Conservation (phyloP, 1,140 invertebrate genomes). For the Trichogramma pretiosum region DNA sequence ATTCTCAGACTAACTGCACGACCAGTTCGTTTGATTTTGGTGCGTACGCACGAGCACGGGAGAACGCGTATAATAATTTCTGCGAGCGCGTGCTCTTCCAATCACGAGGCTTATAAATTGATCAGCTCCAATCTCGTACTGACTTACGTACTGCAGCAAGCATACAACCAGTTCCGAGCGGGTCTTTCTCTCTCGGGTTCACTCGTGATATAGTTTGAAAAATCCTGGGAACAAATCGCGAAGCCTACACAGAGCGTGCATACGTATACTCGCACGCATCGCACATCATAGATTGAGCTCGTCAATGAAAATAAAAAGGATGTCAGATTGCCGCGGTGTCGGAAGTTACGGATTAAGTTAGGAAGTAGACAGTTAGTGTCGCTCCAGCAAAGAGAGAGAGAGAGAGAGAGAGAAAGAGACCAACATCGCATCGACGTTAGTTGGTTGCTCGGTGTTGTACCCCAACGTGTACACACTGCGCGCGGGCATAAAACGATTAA, state of each 20-base stretch:
- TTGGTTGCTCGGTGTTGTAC: background rate
- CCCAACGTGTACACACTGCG: background rate
- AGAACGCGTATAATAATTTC: too few relatives aligned
- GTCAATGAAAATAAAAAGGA: conserved; percentile 49
- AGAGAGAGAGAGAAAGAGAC: conserved; percentile 18
- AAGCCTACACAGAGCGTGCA: conserved; percentile 10
- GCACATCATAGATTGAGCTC: conserved; percentile 29
- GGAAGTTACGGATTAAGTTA: conserved; percentile 49
- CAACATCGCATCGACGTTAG: background rate
- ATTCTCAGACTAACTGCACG: too few relatives aligned
- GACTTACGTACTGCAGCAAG: too few relatives aligned
- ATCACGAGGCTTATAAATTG: conserved; percentile 41
- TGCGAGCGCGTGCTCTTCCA: too few relatives aligned
- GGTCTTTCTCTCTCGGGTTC: conserved; percentile 33
- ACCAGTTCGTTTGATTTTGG: too few relatives aligned
- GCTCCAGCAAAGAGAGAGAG: conserved; percentile 28
- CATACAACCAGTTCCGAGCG: too few relatives aligned
- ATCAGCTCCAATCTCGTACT: too few relatives aligned
- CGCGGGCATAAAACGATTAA: background rate
- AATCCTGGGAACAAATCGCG: conserved; percentile 46
- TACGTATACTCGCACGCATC: too few relatives aligned
- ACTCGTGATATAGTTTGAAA: too few relatives aligned
- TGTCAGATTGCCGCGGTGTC: conserved; percentile 47
- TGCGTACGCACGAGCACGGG: too few relatives aligned
- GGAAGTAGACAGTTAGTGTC: conserved; percentile 46